Evolutionary conservation across 2,888 invertebrate genomes (phyloP), one percentile per base, ranked within the genome.

Genomic region (Vandiemenella viatica): DNA sequence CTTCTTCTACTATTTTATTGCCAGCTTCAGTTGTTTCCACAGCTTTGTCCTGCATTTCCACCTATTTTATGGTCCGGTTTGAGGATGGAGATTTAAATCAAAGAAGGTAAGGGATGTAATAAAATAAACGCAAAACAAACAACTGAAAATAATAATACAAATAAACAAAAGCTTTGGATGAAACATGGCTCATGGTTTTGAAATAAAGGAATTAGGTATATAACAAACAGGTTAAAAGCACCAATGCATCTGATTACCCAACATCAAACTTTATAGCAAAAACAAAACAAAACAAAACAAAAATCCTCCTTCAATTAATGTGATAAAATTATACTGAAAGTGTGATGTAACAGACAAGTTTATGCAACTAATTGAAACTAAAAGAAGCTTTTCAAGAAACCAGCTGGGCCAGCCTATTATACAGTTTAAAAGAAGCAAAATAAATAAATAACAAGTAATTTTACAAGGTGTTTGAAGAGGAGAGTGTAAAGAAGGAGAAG

Each of bases 331-430:
- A 43, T 63, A 63, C 62, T 62, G 62, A 65, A 64, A 63, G 4
- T 32, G 32, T 32, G n/a, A n/a, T n/a, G 60, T 17, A 23, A n/a
- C 37, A 37, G 13, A 13, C 15, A 45, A 41, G 17, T 20, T 44
- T 44, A 32, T 32, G 59, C 63, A 63, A 60, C n/a, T n/a, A n/a
- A n/a, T n/a, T 61, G 58, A 60, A 59, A 60, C 85, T 88, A 89
- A 80, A 89, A 89, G 77, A 89, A 87, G 80, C 88, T 88, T 79
- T 89, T 89, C 71, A 89, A 80, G 80, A 89, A 89, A 74, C 87
- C 87, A 72, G 88, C 86, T 68, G 89, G 86, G 71, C 88, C 88
- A 74, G 88, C 86, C 88, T 89, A 60, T 59, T 61, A n/a, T 61
- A 57, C 60, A 61, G 58, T 40, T 38, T 49, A 48, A n/a, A n/a